These are phyloP conservation scores for Polia nebulosa DNA, from an alignment of 2,888 invertebrate genomes.

Conservation along the genomic window DNA sequence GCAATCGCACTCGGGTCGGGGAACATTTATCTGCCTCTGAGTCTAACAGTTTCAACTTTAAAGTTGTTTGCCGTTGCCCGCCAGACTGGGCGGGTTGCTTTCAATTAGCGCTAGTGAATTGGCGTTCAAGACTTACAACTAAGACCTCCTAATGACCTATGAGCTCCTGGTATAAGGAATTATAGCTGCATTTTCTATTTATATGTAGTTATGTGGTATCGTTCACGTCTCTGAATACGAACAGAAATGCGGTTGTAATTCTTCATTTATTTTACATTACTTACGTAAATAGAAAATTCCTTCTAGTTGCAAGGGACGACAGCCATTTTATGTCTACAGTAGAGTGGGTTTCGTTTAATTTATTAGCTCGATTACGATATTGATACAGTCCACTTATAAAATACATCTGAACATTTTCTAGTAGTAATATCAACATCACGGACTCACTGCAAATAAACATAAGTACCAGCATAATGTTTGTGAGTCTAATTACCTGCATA, in stretches of 20 bases:
- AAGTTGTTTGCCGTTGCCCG: constrained; percentile 61
- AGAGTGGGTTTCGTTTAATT: not conserved
- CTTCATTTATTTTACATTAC: not conserved
- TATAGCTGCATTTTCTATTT: constrained; percentile 18
- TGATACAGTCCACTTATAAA: not conserved
- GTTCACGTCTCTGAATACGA: not conserved
- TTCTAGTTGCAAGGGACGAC: not conserved
- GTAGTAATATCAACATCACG: not conserved
- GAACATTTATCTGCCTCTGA: constrained; percentile 58
- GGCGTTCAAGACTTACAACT: constrained; percentile 58
- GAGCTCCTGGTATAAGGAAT: constrained; percentile 44
- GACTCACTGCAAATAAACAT: constrained; percentile 27
- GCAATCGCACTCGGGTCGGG: constrained; percentile 51
- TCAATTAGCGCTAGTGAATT: constrained; percentile 71
- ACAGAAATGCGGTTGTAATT: not conserved
- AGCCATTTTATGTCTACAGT: not conserved
- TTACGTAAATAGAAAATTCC: not conserved
- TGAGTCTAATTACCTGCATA: constrained; percentile 59
- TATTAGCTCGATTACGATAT: constrained; percentile 8
- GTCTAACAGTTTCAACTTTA: constrained; percentile 60
- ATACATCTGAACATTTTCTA: not conserved
- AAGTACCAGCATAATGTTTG: constrained; percentile 38
- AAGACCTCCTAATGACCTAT: constrained; percentile 64
- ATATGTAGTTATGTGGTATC: constrained; percentile 15
- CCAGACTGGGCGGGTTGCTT: constrained; percentile 61